phyloP scores from a whole-genome alignment of 1,140 invertebrate genomes.

The Camponotus floridanus region DNA sequence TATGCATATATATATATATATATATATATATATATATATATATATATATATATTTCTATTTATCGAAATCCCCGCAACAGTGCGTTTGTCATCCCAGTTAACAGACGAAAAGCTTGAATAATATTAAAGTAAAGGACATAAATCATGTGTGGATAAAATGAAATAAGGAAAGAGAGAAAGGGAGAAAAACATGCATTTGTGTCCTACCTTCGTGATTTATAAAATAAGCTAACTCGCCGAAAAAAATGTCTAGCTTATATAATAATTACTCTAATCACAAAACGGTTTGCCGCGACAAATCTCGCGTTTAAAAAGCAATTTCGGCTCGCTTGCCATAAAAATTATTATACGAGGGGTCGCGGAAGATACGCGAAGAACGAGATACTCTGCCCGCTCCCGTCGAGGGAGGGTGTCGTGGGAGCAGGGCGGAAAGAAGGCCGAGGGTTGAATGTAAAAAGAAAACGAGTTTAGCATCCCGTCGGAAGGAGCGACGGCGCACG shows the following conservation, averaged over 20 bases:
- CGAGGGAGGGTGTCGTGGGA: conserved; percentile 18
- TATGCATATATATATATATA: too few species aligned
- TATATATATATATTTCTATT: not conserved
- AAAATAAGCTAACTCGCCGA: not conserved
- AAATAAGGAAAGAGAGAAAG: conserved; percentile 1
- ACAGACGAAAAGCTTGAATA: not conserved
- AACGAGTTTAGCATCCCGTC: conserved; percentile 50
- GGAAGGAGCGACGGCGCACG: conserved; percentile 57
- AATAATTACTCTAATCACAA: conserved; percentile 81
- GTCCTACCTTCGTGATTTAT: not conserved
- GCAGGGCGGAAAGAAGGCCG: conserved; percentile 47
- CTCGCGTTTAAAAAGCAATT: conserved; percentile 78
- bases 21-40: not conserved
- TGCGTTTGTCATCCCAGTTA: not conserved
- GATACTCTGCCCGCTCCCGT: conserved; percentile 17
- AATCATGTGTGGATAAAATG: not conserved
- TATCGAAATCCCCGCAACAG: not conserved
- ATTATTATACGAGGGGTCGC: conserved; percentile 72
- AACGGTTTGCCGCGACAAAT: conserved; percentile 35
- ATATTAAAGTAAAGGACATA: not conserved
- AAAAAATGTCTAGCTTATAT: conserved; percentile 48
- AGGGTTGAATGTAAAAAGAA: conserved; percentile 32
- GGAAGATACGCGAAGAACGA: conserved; percentile 51
- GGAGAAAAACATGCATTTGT: too few species aligned
- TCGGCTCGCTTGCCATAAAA: conserved; percentile 69